Evolutionary conservation across 2,113 vertebrate genomes (phyloP).

Genomic region (Typhlomys cinereus): DNA sequence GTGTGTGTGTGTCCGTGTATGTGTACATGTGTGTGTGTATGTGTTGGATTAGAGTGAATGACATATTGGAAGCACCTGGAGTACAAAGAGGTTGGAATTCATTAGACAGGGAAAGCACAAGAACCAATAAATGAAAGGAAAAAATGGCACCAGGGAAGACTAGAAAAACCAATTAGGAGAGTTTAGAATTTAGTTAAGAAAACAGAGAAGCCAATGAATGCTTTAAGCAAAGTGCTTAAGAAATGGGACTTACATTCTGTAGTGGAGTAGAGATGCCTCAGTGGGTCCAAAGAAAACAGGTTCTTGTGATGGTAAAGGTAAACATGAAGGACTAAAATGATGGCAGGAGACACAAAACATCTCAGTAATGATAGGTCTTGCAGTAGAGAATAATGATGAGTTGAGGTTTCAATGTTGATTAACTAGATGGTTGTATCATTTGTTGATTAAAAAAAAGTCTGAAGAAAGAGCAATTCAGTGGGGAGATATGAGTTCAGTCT

Average conservation of each 20-base stretch:
- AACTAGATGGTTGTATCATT: neutral
- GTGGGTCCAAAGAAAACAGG: neutral
- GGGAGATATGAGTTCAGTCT: neutral
- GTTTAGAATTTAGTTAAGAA: neutral
- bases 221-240: neutral
- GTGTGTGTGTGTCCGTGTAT: no score
- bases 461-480: neutral
- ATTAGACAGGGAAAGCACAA: no score
- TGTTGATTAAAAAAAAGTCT: neutral
- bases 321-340: neutral
- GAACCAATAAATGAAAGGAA: neutral
- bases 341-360: no score
- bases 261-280: neutral
- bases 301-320: neutral
- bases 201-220: neutral
- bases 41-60: neutral
- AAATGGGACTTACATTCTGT: neutral
- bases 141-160: neutral
- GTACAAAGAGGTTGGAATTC: no score
- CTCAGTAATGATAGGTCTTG: neutral
- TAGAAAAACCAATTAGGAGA: neutral
- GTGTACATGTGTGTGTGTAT: neutral
- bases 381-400: neutral
- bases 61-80: neutral
- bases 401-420: neutral